Evolutionary conservation across 2,797 vertebrate species (phyloP).

Genomic region (Melopsittacus undulatus): DNA sequence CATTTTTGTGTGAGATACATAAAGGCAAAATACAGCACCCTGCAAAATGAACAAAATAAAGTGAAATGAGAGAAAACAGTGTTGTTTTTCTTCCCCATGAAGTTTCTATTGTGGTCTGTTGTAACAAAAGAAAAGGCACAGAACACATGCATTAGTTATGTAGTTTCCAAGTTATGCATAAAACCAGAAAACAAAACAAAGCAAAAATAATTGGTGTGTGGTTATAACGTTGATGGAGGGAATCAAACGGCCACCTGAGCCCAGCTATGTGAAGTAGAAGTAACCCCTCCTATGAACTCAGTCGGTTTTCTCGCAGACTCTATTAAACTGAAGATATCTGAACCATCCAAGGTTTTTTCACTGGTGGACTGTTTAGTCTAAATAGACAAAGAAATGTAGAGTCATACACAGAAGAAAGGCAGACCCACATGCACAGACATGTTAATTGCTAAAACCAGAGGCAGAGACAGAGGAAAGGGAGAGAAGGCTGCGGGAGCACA

Average conservation of each 20-base stretch:
- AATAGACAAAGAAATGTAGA: slow-evolving; percentile 81
- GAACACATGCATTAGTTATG: background rate
- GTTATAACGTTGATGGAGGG: slow-evolving; percentile 10
- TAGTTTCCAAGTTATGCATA: background rate
- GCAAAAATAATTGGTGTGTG: background rate
- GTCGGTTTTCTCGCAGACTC: slow-evolving; percentile 82
- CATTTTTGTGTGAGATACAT: background rate
- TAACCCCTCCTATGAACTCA: slow-evolving; percentile 85
- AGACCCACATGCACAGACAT: background rate
- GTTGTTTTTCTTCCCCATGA: background rate
- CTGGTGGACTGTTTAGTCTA: slow-evolving; percentile 87
- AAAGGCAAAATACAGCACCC: slow-evolving; percentile 50
- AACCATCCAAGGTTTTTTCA: slow-evolving; percentile 87
- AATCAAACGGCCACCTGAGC: slow-evolving; percentile 81
- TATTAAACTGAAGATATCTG: slow-evolving; percentile 85
- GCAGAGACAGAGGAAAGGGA: slow-evolving; percentile 40
- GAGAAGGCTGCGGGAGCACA: slow-evolving; percentile 25
- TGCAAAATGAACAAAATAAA: slow-evolving; percentile 29
- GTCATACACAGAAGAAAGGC: slow-evolving; percentile 63
- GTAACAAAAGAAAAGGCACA: slow-evolving; percentile 8
- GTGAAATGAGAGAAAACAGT: background rate
- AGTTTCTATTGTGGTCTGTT: background rate
- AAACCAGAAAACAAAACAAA: background rate
- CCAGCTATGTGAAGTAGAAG: slow-evolving; percentile 82
- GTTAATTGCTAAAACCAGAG: slow-evolving; percentile 59